A percentile compares a stretch with the other conserved stretches of the same genome.
These are phyloP conservation scores for Mastigias papua DNA, from an alignment of 30 jellyfish, hydroid and myxozoan genomes.

Conservation along the genomic window DNA sequence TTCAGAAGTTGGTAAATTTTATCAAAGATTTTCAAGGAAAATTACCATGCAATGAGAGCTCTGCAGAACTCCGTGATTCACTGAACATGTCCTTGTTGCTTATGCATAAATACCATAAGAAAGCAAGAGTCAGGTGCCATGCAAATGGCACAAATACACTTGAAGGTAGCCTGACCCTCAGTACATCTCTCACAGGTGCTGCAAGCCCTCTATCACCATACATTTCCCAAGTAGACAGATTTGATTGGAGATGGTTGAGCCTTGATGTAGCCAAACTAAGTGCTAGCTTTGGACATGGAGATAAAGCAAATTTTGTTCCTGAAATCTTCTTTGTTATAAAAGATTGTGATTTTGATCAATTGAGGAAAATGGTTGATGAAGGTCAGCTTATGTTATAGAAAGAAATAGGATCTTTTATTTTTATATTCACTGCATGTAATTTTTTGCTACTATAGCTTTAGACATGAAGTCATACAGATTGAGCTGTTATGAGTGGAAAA, in stretches of 20 bases:
- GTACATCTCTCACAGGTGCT: slow-evolving; percentile 79
- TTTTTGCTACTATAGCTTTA: too few species aligned
- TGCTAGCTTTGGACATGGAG: slow-evolving; percentile 98
- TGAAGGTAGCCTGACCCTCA: slow-evolving; percentile 78
- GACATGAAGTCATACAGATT: too few species aligned
- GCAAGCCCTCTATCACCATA: slow-evolving; percentile 84
- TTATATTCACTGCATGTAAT: too few species aligned
- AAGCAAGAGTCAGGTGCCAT: slow-evolving; percentile 53
- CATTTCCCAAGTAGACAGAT: slow-evolving; percentile 81
- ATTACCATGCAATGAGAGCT: slow-evolving; percentile 73
- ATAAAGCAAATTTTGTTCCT: slow-evolving; percentile 79
- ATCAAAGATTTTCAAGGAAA: slow-evolving; percentile 80
- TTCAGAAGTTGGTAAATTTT: slow-evolving; percentile 77
- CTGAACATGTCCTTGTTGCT: slow-evolving; percentile 78
- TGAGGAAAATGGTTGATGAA: slow-evolving; percentile 66
- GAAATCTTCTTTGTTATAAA: slow-evolving; percentile 84
- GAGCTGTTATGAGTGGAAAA: too few species aligned
- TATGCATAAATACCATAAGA: slow-evolving; percentile 84
- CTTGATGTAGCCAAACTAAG: slow-evolving; percentile 81
- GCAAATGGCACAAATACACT: slow-evolving; percentile 41
- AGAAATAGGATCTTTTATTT: too few species aligned
- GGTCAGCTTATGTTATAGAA: slow-evolving; percentile 12
- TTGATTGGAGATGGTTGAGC: slow-evolving; percentile 96
- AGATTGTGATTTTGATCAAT: slow-evolving; percentile 74
- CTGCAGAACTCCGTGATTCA: slow-evolving; percentile 94